Percentiles rank a stretch among this genome's conserved stretches.
These are phyloP conservation scores for Tridacna gigas DNA, from an alignment of 2,888 invertebrate species.

Conservation along the genomic window DNA sequence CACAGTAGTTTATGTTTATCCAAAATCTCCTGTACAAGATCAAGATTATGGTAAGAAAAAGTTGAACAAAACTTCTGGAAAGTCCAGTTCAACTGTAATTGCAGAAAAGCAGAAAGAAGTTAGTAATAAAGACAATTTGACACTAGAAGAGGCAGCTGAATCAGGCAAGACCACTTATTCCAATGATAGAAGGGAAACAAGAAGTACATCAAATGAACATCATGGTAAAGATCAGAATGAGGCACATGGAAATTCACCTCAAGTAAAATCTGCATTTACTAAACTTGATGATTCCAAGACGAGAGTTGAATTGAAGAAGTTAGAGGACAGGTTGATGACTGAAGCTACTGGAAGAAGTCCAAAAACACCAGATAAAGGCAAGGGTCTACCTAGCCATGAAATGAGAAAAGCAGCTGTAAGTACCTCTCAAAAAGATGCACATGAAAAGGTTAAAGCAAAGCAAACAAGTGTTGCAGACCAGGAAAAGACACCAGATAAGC, in stretches of 20 bases:
- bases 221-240: background rate
- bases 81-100: background rate
- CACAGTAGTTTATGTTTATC: conserved; percentile 21
- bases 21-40: conserved; percentile 14
- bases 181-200: background rate
- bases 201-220: background rate
- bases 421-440: background rate
- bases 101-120: conserved; percentile 2
- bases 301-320: conserved; percentile 32
- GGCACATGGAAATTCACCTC: background rate
- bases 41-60: background rate
- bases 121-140: background rate
- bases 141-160: background rate
- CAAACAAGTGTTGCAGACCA: background rate
- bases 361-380: background rate
- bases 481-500: conserved; percentile 17
- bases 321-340: conserved; percentile 40
- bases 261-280: background rate
- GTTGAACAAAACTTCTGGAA: background rate
- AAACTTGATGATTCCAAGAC: background rate
- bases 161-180: background rate
- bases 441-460: background rate
- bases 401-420: background rate
- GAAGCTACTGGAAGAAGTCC: conserved; percentile 34
- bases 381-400: background rate